Evolutionary conservation across 1,140 invertebrate genomes (phyloP).

Genomic region (Papilio xuthus): DNA sequence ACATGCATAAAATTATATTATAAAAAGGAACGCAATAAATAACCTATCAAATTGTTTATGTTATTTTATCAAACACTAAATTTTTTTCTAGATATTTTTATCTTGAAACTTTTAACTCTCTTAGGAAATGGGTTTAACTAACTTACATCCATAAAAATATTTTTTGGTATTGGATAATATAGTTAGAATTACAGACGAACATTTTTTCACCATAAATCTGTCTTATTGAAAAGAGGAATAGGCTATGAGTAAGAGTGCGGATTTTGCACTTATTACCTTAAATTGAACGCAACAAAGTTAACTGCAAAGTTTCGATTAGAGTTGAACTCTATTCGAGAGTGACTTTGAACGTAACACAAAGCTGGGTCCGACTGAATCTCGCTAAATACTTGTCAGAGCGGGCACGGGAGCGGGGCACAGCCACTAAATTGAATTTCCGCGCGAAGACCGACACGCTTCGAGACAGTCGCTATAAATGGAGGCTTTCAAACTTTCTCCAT

Average conservation of each 20-base stretch:
- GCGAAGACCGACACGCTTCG: conserved; percentile 24
- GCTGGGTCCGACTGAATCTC: conserved; percentile 15
- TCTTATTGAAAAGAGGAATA: not conserved
- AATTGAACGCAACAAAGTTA: not conserved
- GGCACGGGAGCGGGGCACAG: not conserved
- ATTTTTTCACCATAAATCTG: not conserved
- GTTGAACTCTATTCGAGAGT: conserved; percentile 23
- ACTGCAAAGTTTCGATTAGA: conserved; percentile 19
- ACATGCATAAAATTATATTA: not conserved
- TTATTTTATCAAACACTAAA: no score
- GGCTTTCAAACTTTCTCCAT: conserved; percentile 26
- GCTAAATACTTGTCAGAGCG: conserved; percentile 20
- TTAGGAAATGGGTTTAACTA: no score
- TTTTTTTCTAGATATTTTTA: no score
- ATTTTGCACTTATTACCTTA: not conserved
- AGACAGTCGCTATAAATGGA: conserved; percentile 24
- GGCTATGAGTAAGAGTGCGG: not conserved
- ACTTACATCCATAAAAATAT: no score
- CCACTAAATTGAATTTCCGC: conserved; percentile 26
- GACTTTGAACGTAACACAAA: conserved; percentile 24
- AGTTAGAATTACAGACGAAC: no score
- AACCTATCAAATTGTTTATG: not conserved
- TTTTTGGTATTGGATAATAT: no score
- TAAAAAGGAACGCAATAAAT: not conserved
- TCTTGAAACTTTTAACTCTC: no score